Evolutionary conservation across 2,888 invertebrate species (phyloP), one percentile per base, ranked within the genome.

Genomic region (Orthonevra nobilis): DNA sequence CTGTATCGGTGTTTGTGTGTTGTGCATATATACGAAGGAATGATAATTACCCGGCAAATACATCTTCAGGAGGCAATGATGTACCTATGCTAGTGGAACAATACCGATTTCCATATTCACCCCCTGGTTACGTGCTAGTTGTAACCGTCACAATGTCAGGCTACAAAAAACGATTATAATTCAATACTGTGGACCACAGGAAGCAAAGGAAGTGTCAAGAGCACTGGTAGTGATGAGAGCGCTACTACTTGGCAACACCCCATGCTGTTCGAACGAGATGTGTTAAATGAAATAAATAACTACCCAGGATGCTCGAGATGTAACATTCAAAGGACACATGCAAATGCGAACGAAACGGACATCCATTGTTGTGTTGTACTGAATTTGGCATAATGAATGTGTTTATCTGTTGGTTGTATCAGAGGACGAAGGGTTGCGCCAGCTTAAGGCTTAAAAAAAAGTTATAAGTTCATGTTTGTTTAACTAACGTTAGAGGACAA

Each of bases 171-270:
- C 12, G 19, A 38, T 38, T 38, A 42, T 19, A 50, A 42, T 40
- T 60, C 58, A 32, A 32, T 58, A 19, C n/a, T 34, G 20, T 60
- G 48, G 69, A 69, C 69, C 68, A 66, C 54, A 50, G 69, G 28
- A 42, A 19, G 28, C 32, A 48, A 23, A n/a, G 40, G 34, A 17
- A 44, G 28, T 44, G 44, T 44, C 40, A 23, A 1, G 17, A 15
- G 19, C 12, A 61, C 17, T 19, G 52, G 17, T 46, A 46, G 19
- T 66, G 20, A 44, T 15, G 50, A 26, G 19, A n/a, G 9, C 9
- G 34, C 28, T 50, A 44, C 44, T 61, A 28, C 28, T 44, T 20
- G 44, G 52, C 44, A 17, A 14, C 34, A 60, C 69, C 61, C 60
- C 69, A 52, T 70, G 52, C 44, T 70, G 61, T 9, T 34, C 20